phyloP scores from a whole-genome alignment of 2,113 vertebrate species.

The Mobula birostris region DNA sequence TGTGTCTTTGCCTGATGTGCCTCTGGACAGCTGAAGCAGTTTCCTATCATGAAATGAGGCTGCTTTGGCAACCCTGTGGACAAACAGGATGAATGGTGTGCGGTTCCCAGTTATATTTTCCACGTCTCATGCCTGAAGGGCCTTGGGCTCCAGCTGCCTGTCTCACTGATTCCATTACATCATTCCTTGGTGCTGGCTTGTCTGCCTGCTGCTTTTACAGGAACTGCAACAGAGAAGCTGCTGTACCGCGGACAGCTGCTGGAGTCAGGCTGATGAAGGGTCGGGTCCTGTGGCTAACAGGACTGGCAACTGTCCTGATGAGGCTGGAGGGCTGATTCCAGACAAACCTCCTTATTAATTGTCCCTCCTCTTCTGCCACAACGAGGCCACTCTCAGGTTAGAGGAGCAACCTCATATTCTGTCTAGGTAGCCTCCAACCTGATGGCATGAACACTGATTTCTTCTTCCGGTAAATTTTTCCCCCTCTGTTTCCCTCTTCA shows the following conservation, averaged over 20 bases:
- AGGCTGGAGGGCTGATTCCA: too few species aligned
- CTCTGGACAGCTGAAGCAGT: background rate
- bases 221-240: background rate
- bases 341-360: too few species aligned
- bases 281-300: background rate
- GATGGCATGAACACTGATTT: too few species aligned
- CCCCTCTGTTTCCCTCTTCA: too few species aligned
- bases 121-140: background rate
- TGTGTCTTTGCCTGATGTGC: background rate
- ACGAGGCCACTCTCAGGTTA: too few species aligned
- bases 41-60: background rate
- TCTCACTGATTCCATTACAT: background rate
- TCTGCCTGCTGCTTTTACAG: background rate
- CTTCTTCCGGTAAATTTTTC: too few species aligned
- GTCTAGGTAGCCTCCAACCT: too few species aligned
- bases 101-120: constrained; percentile 11
- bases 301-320: background rate
- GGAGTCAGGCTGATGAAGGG: background rate
- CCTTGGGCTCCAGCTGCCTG: background rate
- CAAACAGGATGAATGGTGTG: constrained; percentile 4
- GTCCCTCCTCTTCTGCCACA: too few species aligned
- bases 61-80: background rate
- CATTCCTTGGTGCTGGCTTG: background rate
- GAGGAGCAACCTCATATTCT: too few species aligned
- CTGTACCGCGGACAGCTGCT: background rate